Evolutionary conservation across 2,888 invertebrate species (phyloP), one percentile per base, ranked within the genome.

Genomic region (Orthosia cruda): DNA sequence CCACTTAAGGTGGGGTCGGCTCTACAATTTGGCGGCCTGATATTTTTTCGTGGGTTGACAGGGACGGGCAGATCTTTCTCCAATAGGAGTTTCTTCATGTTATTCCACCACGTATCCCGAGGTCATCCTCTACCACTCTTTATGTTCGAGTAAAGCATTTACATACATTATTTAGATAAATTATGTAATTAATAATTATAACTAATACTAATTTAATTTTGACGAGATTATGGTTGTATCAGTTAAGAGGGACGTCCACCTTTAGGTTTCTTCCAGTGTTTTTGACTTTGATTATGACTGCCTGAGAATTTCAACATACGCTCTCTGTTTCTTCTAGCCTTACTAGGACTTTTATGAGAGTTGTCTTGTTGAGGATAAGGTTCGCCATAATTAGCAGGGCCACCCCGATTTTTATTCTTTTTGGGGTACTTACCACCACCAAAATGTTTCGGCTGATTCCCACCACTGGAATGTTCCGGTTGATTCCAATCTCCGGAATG

Each of bases 121-220:
- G 40, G 9, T 40, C 40, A 40, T 9, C 40, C 40, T 40, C 40
- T 9, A 40, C 7, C 40, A 40, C 40, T 40, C 40, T 26, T 40
- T 40, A 40, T 40, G 40, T 40, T 40, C 7, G 40, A 40, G 40
- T 9, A 26, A 16, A 26, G 2, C 2, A 26, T 65, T 26, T 20
- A 20, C 16, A 47, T 47, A 58, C 7, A 32, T 32, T 32, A 32
- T 32, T 32, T 32, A 26, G n/a, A 40, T 40, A 54, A 23, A 54
- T 54, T 2, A 70, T 47, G 26, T 9, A 0, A 40, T 40, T 40
- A 9, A 40, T 40, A 9, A 40, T 20, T 4, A 1, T 71, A 55
- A 26, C 71, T 72, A 47, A 59, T 47, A 70, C 15, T 26, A 50
- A 62, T 50, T 62, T 20, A 72, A 64, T 47, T 63, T 16, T 18